These are phyloP conservation scores for Ochropleura leucogaster DNA, from an alignment of 2,888 invertebrate genomes.

Conservation along the genomic window DNA sequence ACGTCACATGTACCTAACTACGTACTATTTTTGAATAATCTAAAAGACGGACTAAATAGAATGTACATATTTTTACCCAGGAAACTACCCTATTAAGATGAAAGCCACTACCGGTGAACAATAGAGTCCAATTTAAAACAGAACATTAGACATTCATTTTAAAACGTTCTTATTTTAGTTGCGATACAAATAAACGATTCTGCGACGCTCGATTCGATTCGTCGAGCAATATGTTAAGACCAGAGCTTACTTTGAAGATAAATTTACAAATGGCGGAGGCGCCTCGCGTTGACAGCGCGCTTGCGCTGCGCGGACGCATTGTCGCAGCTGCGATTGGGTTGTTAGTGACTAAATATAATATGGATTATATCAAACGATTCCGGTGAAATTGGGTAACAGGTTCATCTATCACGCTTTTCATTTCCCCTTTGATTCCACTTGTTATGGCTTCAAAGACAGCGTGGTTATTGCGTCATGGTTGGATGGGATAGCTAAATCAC, in stretches of 20 bases:
- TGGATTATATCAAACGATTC: constrained; percentile 66
- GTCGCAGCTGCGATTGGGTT: constrained; percentile 80
- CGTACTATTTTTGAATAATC: too few species aligned
- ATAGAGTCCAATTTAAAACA: constrained; percentile 65
- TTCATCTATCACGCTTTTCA: constrained; percentile 53
- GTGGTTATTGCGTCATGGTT: constrained; percentile 6
- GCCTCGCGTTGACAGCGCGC: constrained; percentile 76
- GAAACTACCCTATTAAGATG: constrained; percentile 34
- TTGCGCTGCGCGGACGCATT: constrained; percentile 74
- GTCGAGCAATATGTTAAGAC: constrained; percentile 79
- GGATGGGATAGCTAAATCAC: neutral
- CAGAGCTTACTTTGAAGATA: constrained; percentile 84
- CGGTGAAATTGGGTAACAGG: constrained; percentile 59
- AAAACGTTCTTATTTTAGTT: constrained; percentile 79
- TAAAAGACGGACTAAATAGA: too few species aligned
- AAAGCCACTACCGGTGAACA: constrained; percentile 57
- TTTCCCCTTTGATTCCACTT: constrained; percentile 49
- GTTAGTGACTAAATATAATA: constrained; percentile 73
- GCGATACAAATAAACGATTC: constrained; percentile 77
- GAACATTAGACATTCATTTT: constrained; percentile 72
- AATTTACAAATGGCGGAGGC: constrained; percentile 83
- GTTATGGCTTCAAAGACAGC: constrained; percentile 49
- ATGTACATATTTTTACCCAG: too few species aligned
- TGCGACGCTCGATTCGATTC: constrained; percentile 77
- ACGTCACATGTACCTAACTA: too few species aligned